Conservation (phyloP, 35 echinoderm and acorn worm species). For the Patiria miniata region DNA sequence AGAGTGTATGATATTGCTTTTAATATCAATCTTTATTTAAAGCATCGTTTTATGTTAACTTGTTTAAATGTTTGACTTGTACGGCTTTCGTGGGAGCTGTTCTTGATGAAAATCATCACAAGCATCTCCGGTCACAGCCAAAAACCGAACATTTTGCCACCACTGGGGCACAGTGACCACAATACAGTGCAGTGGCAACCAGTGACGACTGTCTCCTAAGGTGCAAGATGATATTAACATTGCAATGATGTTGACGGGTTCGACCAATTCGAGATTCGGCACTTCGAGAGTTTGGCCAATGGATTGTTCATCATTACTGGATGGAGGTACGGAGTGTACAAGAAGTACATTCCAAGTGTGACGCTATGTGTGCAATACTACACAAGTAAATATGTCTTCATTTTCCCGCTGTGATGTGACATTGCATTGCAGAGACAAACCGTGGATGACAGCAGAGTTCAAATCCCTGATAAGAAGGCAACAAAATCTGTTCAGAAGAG, state of each 20-base stretch:
- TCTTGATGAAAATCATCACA: constrained; percentile 51
- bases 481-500: not conserved
- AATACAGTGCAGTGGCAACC: constrained; percentile 36
- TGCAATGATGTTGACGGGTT: not conserved
- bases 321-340: not conserved
- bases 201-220: not conserved
- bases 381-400: not conserved
- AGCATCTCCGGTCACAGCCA: constrained; percentile 22
- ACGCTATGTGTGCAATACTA: constrained; percentile 3
- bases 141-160: constrained; percentile 33
- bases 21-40: no score
- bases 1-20: no score
- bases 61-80: no score
- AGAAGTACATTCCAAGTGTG: constrained; percentile 29
- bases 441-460: constrained; percentile 26
- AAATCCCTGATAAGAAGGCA: constrained; percentile 6
- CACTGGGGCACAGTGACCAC: constrained; percentile 52
- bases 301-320: constrained; percentile 40
- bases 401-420: not conserved
- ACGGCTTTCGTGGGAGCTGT: not conserved
- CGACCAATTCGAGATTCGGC: constrained; percentile 31
- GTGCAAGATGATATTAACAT: constrained; percentile 1
- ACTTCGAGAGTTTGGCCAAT: constrained; percentile 20
- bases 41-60: no score
- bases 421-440: constrained; percentile 20